Evolutionary conservation across 2,113 vertebrate species (phyloP).

Genomic region (Pterocles orientalis): DNA sequence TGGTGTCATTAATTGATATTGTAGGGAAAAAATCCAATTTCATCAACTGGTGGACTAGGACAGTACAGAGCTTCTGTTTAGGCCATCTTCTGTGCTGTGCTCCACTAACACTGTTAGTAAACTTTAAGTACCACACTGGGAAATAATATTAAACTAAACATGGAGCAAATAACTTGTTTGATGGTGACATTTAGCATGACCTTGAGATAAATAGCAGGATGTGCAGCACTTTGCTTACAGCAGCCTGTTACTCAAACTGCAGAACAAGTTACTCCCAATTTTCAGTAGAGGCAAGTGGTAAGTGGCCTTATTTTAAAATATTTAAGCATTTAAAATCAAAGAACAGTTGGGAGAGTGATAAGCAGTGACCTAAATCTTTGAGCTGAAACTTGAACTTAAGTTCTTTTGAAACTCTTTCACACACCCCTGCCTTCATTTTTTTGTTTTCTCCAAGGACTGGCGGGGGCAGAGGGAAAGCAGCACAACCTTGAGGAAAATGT

Average conservation of each 20-base stretch:
- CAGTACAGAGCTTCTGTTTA: not conserved
- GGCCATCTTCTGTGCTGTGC: not conserved
- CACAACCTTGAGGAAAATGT: not conserved
- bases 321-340: not conserved
- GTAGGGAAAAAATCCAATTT: not conserved
- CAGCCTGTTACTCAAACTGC: not conserved
- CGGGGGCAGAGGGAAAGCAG: not conserved
- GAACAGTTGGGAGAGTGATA: not conserved
- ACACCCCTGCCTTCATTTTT: no score
- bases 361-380: not conserved
- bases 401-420: not conserved
- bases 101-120: not conserved
- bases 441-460: not conserved
- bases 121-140: not conserved
- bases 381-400: not conserved
- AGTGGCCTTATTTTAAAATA: not conserved
- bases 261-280: not conserved
- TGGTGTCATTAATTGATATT: not conserved
- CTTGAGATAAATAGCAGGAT: slow-evolving; percentile 13
- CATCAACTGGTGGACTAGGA: not conserved
- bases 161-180: not conserved
- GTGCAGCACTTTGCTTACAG: not conserved
- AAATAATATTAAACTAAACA: not conserved
- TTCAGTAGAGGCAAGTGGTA: not conserved
- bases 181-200: not conserved